These are phyloP conservation scores for Trichopoda pennipes DNA, from an alignment of 2,888 invertebrate genomes.

Conservation along the genomic window DNA sequence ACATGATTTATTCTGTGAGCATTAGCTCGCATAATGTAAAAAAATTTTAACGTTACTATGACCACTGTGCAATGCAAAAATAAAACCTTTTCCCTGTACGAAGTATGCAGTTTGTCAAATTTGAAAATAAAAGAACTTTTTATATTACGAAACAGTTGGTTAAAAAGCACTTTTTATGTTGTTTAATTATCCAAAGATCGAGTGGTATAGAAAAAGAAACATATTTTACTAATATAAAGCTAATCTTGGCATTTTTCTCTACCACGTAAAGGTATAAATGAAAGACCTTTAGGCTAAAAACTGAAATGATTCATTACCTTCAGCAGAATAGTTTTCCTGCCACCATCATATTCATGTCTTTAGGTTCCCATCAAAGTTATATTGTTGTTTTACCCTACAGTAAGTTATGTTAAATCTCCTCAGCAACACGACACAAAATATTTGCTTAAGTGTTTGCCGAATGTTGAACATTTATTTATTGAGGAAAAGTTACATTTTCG, in stretches of 20 bases:
- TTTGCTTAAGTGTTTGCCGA: neutral
- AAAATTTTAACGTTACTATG: too few relatives aligned
- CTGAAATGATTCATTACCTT: conserved; percentile 65
- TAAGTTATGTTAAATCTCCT: neutral
- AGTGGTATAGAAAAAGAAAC: conserved; percentile 12
- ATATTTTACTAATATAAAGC: conserved; percentile 47
- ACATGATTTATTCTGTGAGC: too few relatives aligned
- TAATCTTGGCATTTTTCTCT: conserved; percentile 33
- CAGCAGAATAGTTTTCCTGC: conserved; percentile 55
- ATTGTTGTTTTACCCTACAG: conserved; percentile 24
- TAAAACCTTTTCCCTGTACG: neutral
- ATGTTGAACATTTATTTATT: too few relatives aligned
- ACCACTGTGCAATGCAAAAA: conserved; percentile 43
- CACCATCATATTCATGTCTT: conserved; percentile 45
- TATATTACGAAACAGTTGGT: conserved; percentile 17
- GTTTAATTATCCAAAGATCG: conserved; percentile 72
- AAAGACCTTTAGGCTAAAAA: conserved; percentile 58
- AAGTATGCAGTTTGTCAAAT: conserved; percentile 28
- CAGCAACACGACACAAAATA: neutral
- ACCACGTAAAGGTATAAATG: conserved; percentile 8
- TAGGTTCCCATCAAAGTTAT: conserved; percentile 32
- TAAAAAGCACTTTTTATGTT: conserved; percentile 21
- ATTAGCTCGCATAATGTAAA: too few relatives aligned
- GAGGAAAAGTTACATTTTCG: too few relatives aligned
- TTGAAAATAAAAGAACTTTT: conserved; percentile 1